Evolutionary conservation across 2,113 vertebrate species (phyloP), one percentile per base, ranked within the genome.

Genomic region (Xyrauchen texanus): DNA sequence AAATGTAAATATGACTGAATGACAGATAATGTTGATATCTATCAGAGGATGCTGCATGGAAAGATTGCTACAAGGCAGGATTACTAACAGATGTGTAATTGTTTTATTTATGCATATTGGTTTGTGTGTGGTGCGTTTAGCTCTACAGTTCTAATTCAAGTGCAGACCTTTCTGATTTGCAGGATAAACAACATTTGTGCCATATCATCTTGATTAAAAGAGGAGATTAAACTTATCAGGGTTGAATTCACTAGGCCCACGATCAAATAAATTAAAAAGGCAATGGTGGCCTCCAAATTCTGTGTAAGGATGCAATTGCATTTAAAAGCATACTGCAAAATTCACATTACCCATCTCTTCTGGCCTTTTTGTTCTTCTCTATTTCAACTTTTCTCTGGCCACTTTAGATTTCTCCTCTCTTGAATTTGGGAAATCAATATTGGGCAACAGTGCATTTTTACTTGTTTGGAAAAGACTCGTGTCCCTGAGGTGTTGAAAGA

Each of bases 391-490:
- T 34, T 34, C 21, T 57, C 53, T 49, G 4, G 47, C 8, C 15
- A 1, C 46, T 70, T 80, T 74, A 46, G 51, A 79, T 74, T 16
- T 15, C 3, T n/a, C 8, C 10, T 7, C 21, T 34, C 79, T 79
- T 46, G 58, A 78, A 81, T 85, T 80, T 82, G 81, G 85, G 72
- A 82, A 88, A 88, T 82, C 77, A 80, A 78, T 86, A 78, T 72
- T 51, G 75, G 85, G 80, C 63, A 84, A 73, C 84, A 67, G 55
- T 13, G 60, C 81, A 87, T 86, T 81, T 82, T 71, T 81, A 82
- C 80, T 52, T 84, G 79, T 75, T 52, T 57, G 69, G 74, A 87
- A 81, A 79, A 77, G 75, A 73, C 80, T 77, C 80, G 60, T 52
- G 72, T 53, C 77, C 76, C 72, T 58, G 16, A 16, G 49, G 47